Evolutionary conservation across 1,140 invertebrate genomes (phyloP).

Genomic region (Habropoda laboriosa): DNA sequence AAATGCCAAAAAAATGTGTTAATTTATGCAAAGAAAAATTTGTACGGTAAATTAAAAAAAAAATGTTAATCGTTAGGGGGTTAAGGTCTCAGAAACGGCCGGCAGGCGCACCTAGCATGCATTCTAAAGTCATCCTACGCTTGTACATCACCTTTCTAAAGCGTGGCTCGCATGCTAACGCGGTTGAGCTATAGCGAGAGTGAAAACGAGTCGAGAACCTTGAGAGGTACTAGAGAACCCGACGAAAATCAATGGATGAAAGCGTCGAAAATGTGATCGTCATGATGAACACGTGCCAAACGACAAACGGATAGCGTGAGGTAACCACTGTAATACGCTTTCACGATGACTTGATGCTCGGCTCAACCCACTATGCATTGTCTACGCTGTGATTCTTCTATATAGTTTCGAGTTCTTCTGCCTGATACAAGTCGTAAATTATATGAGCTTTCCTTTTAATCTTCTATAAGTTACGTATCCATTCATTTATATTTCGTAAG

Average conservation of each 20-base stretch:
- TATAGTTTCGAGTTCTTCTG: background rate
- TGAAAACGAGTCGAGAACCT: conserved; percentile 21
- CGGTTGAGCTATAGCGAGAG: conserved; percentile 1
- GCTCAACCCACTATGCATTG: background rate
- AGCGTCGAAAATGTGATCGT: conserved; percentile 9
- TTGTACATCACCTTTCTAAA: conserved; percentile 48
- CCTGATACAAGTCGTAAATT: no score
- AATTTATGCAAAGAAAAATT: no score
- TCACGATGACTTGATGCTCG: conserved; percentile 10
- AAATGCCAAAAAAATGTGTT: no score
- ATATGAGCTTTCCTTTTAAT: no score
- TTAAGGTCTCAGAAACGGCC: background rate
- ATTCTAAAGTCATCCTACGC: conserved; percentile 36
- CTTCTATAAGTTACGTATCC: no score
- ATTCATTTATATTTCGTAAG: no score
- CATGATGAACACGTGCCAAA: conserved; percentile 40
- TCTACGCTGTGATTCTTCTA: background rate
- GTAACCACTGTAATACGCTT: conserved; percentile 12
- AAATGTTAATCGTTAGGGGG: no score
- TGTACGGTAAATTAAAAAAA: no score
- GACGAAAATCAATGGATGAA: conserved; percentile 21
- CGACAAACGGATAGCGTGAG: background rate
- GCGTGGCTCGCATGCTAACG: conserved; percentile 24
- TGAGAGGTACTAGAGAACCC: background rate
- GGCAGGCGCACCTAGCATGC: background rate